Evolutionary conservation across 1,140 invertebrate genomes (phyloP), one percentile per base, ranked within the genome.

Genomic region (Drosophila obscura): DNA sequence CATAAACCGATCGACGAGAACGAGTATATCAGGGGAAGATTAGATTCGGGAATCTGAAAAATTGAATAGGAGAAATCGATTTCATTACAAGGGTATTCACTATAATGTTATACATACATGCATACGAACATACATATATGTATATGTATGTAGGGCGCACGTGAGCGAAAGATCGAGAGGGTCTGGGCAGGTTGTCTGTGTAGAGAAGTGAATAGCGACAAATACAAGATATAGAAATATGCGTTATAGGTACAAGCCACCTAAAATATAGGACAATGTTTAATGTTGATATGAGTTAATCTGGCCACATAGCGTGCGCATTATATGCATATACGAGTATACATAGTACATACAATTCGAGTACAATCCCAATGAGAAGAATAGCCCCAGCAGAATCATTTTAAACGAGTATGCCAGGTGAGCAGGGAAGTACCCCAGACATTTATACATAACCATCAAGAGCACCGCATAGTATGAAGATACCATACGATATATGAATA

Each of bases 381-480:
- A 15, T 11, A 8, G 41, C 39, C 52, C 43, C 15, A 35, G 16
- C 6, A 50, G 52, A 49, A 68, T 76, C 73, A 77, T 84, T 84
- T 84, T 85, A 85, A 87, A 39, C 35, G 4, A 11, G 9, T 39
- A 87, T 73, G 69, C 44, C 74, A 43, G 51, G 51, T 6, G 58
- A 72, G 31, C 44, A 53, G 31, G 43, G 13, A 61, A 15, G 52
- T 55, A 80, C 13, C 48, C 15, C 64, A 71, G 48, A 60, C 72
- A 76, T 59, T 77, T 89, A 91, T 91, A 89, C 83, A 91, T 89
- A 91, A 83, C 84, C 84, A 91, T 77, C 77, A 55, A 79, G 74
- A 89, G 89, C 89, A 91, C 89, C 84, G 76, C 84, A 91, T 91
- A 91, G 89, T 91, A 91, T 91, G 89, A 91, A 76, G 24, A 58